Percentiles rank a stretch among this genome's conserved stretches.
Evolutionary conservation across 2,797 vertebrate species (phyloP).

Genomic region (Hemibagrus guttatus): DNA sequence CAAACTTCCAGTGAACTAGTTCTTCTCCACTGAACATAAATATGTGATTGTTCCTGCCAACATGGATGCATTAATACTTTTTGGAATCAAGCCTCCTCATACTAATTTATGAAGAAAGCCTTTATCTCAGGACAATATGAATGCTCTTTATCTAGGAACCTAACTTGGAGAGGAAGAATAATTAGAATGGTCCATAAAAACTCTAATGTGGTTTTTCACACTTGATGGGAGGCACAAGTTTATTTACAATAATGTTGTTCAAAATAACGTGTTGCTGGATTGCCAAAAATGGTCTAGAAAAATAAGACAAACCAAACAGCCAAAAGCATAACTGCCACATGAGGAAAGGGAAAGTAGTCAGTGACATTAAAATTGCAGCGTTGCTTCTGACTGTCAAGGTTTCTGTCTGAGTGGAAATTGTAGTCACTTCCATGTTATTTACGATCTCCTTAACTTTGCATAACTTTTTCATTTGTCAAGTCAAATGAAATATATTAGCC

Average conservation of each 20-base stretch:
- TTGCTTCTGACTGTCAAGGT: neutral
- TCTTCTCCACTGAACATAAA: neutral
- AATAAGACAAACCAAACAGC: neutral
- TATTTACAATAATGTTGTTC: neutral
- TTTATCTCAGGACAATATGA: neutral
- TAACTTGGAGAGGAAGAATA: neutral
- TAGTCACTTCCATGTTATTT: conserved; percentile 9
- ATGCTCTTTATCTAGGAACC: neutral
- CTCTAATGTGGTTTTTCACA: neutral
- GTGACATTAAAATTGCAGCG: neutral
- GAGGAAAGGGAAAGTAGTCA: neutral
- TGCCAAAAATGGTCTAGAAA: neutral
- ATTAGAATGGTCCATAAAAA: neutral
- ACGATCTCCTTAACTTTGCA: neutral
- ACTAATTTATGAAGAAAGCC: neutral
- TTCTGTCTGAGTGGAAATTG: conserved; percentile 6
- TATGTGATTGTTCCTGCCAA: neutral
- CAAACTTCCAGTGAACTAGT: neutral
- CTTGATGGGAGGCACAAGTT: neutral
- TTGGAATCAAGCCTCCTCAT: neutral
- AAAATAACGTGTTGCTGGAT: neutral
- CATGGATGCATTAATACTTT: neutral
- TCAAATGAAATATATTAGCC: neutral
- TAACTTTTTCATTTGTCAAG: conserved; percentile 18
- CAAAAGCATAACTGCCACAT: neutral